Evolutionary conservation across 2,113 vertebrate species (phyloP), one percentile per base, ranked within the genome.

Genomic region (Gymnorhina tibicen): DNA sequence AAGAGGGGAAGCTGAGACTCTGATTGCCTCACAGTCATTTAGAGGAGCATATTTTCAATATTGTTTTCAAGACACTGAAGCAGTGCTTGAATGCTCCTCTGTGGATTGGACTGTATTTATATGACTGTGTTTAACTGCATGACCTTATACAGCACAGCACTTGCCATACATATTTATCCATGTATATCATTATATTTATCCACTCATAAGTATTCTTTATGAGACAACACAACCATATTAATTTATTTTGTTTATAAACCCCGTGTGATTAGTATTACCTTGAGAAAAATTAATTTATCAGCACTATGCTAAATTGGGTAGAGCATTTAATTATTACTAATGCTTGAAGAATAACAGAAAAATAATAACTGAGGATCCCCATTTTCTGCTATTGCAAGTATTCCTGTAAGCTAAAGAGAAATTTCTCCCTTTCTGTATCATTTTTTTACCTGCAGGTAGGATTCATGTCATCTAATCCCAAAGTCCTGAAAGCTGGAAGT

Each of bases 11-110:
- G 69, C 53, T 85, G 76, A 95, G 94, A 69, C 66, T 47, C 91
- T 76, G 92, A 95, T 93, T 96, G 93, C 86, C 80, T 95, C 79
- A 39, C 56, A 96, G 90, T 74, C 82, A 72, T 96, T 95, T 87
- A 89, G 77, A 87, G 52, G 32, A 75, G 81, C 67, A 69, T 82
- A 64, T 93, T 88, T 60, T 79, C 76, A 56, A 79, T 85, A 91
- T 75, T 82, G 86, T 53, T 96, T 94, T 86, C 69, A 78, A 91
- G 85, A 75, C 64, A 64, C 72, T 68, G 69, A 50, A 66, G 55
- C 60, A 92, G 81, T 56, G 52, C 56, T 84, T 86, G 79, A 85
- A 42, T 69, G 80, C 62, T 75, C 80, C 73, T 94, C 26, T 46
- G 37, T 87, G 91, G 79, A 62, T 78, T 92, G 80, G 86, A 76